These are phyloP conservation scores for Siderastrea radians DNA, from an alignment of 92 coral and sea anemone genomes.

Conservation along the genomic window DNA sequence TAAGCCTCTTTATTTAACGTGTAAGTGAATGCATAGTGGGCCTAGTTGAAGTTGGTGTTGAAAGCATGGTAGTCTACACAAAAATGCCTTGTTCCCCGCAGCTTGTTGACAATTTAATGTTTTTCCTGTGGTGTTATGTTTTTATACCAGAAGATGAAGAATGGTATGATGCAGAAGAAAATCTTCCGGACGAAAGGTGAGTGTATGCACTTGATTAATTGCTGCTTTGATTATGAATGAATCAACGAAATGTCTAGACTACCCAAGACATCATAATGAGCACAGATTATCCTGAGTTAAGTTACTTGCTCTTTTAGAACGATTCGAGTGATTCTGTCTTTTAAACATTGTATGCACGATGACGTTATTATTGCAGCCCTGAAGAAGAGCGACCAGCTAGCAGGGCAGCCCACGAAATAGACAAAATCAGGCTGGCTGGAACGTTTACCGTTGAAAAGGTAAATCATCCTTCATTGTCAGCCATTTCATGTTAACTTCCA, in stretches of 20 bases:
- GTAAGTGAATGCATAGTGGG: too few relatives aligned
- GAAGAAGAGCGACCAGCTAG: slow-evolving; percentile 16
- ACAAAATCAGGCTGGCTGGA: slow-evolving; percentile 71
- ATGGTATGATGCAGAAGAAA: slow-evolving; percentile 81
- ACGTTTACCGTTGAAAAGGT: slow-evolving; percentile 89
- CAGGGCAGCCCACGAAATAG: slow-evolving; percentile 44
- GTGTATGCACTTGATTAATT: neutral
- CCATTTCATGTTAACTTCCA: neutral
- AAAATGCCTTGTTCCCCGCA: too few relatives aligned
- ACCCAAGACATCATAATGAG: too few relatives aligned
- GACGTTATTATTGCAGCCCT: neutral
- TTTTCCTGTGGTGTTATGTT: neutral
- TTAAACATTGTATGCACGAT: neutral
- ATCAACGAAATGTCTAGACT: too few relatives aligned
- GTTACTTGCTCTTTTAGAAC: too few relatives aligned
- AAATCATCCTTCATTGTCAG: neutral
- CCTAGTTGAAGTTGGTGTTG: too few relatives aligned
- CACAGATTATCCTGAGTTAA: too few relatives aligned
- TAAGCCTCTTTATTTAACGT: too few relatives aligned
- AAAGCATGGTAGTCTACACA: too few relatives aligned
- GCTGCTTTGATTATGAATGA: neutral
- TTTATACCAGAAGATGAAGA: slow-evolving; percentile 65
- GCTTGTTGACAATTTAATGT: neutral
- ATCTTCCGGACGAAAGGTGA: slow-evolving; percentile 55
- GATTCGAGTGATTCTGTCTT: too few relatives aligned